Base-by-base conservation (phyloP, 2,797 vertebrate species). In the Parauchenoglanis punctatus region DNA sequence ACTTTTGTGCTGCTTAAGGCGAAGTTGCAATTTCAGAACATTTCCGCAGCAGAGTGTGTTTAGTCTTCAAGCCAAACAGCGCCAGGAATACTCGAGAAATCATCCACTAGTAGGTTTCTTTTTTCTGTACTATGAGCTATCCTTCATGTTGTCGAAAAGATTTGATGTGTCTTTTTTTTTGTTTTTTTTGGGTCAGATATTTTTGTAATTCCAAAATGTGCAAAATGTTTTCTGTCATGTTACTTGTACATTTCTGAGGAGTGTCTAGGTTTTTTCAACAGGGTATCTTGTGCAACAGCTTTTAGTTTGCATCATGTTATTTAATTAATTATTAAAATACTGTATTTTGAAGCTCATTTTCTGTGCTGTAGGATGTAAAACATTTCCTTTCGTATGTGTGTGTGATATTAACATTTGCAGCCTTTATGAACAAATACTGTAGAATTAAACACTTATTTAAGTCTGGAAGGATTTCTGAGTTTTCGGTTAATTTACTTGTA, bases 361-460 rank as follows among this genome's bases (percentile, higher is more conserved):
- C 20, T 25, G 56, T 59, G 31, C 18, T 40, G 77, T 59, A 59
- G 17, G 28, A 58, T 35, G 4, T 31, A 25, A n/a, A 52, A 1
- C 2, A 15, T 75, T 15, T 52, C 20, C 23, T 46, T 4, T 75
- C 12, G n/a, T 76, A 44, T 35, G 17, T 56, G 28, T 59, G 23
- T 61, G 65, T 77, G 17, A 20, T 44, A 35, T 54, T 17, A 46
- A 0, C 1, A 35, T 0, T 28, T 73, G 18, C 56, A 73, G 40
- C 52, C 63, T n/a, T 72, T 31, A 46, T 82, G 80, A 87, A 87
- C 54, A 76, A 44, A 31, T n/a, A 10, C 49, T 49, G 49, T 49
- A 2, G 17, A 40, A 87, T 82, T 61, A 61, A 87, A 67, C 52
- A 54, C 3, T 40, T 63, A 82, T 82, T 86, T 15, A n/a, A 59